Conservation (phyloP, 2,888 invertebrate species). For the Synanthedon myopaeformis region DNA sequence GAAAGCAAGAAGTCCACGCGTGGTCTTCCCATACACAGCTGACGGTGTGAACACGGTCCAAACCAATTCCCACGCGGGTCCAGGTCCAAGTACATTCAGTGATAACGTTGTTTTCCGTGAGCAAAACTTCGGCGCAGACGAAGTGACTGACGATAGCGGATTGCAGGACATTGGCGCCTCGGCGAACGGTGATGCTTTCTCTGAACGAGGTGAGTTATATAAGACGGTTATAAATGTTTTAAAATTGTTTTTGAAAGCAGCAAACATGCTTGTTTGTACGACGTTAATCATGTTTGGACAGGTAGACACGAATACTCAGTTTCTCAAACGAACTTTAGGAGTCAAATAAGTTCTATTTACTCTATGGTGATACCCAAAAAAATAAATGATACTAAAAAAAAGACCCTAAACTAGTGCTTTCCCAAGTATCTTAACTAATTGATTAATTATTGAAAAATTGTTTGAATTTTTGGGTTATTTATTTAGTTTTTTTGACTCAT, state of each 20-base stretch:
- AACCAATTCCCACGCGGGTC: conserved; percentile 53
- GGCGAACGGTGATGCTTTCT: conserved; percentile 61
- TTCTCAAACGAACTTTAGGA: too few species aligned
- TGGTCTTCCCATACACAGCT: conserved; percentile 58
- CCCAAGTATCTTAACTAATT: not conserved
- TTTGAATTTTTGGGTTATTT: not conserved
- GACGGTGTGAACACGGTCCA: conserved; percentile 48
- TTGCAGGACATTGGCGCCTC: conserved; percentile 73
- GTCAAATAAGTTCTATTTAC: too few species aligned
- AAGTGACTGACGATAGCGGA: conserved; percentile 70
- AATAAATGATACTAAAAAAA: too few species aligned
- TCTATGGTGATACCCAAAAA: too few species aligned
- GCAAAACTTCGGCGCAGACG: conserved; percentile 71
- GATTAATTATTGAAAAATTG: not conserved
- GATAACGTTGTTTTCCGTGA: conserved; percentile 70
- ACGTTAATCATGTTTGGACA: too few species aligned
- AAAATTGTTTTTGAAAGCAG: too few species aligned
- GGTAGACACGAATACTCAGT: too few species aligned
- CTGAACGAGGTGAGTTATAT: conserved; percentile 74
- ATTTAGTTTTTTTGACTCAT: not conserved
- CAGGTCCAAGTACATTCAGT: conserved; percentile 4
- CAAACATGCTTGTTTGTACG: too few species aligned
- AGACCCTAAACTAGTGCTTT: too few species aligned
- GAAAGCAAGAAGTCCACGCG: conserved; percentile 60
- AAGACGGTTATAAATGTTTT: not conserved